Conservation (phyloP, 2,113 vertebrate genomes). For the Perca fluviatilis region DNA sequence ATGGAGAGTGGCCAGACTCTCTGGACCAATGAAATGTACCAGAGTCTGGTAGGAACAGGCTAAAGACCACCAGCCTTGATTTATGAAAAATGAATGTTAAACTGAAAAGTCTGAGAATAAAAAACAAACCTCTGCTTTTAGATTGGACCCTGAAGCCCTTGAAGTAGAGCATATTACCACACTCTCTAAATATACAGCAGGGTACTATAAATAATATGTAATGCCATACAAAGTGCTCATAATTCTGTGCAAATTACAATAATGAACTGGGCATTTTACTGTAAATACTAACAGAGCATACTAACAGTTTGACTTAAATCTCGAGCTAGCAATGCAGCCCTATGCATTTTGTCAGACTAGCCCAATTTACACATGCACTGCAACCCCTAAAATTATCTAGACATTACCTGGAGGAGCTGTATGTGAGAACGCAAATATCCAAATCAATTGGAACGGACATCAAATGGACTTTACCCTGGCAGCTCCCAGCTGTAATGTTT, state of each 20-base stretch:
- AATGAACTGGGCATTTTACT: background rate
- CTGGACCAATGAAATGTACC: too few species aligned
- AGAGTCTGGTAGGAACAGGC: too few species aligned
- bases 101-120: background rate
- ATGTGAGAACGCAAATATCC: too few species aligned
- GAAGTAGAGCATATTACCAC: background rate
- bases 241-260: background rate
- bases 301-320: background rate
- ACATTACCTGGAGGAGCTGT: too few species aligned
- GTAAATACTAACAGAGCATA: background rate
- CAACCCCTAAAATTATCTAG: too few species aligned
- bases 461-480: too few species aligned
- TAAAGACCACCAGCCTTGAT: background rate
- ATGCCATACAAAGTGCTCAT: background rate
- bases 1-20: too few species aligned
- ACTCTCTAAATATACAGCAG: slow-evolving; percentile 6
- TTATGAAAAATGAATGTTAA: background rate
- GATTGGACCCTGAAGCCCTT: background rate
- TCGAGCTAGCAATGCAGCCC: background rate
- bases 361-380: too few species aligned
- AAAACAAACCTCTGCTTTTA: background rate
- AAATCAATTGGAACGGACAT: too few species aligned
- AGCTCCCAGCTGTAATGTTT: too few species aligned
- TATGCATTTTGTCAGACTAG: background rate
- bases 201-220: slow-evolving; percentile 1